Base-by-base conservation (phyloP, 2,797 vertebrate species). In the Chelonia mydas region DNA sequence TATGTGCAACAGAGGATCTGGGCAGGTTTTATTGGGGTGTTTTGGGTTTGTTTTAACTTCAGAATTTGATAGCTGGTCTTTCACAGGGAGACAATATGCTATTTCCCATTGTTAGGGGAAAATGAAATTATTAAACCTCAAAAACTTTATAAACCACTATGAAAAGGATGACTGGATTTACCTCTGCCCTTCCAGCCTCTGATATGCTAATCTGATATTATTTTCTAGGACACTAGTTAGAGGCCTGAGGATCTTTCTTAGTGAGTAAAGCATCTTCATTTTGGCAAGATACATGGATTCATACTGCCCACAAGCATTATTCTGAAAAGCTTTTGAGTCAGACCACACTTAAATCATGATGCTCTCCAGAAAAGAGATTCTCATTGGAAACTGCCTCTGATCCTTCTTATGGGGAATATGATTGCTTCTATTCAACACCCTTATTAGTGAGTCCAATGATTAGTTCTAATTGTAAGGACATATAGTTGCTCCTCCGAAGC, bases 81-180 rank as follows among this genome's bases (percentile, higher is more conserved):
- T 92, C 23, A 45, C 41, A 27, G 82, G 81, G 17, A 19, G 25
- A 2, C 23, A 49, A 59, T 87, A 11, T 37, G 16, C 7, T 90
- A 3, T 57, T 90, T 10, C 21, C 4, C 50, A 3, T 65, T 82
- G 28, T 41, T 65, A 57, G 81, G 47, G n/a, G 92, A 83, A 78
- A 54, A 11, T 77, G 53, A 50, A 82, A 83, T 6, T 1, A 11
- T 15, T 88, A 61, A 61, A 76, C 84, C 33, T 83, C 45, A 77
- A 61, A 90, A 84, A 83, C 41, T 16, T 57, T 87, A 57, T 49
- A 95, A 86, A 86, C 9, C 88, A 76, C 55, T 8, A 45, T 86
- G 55, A 81, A 92, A 96, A 93, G 83, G 59, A 81, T 93, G 79
- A 87, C 54, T 90, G 87, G 83, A 77, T 95, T 95, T 79, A 91